Base-by-base conservation (phyloP, 2,888 invertebrate genomes). In the Callyntrura sp. region DNA sequence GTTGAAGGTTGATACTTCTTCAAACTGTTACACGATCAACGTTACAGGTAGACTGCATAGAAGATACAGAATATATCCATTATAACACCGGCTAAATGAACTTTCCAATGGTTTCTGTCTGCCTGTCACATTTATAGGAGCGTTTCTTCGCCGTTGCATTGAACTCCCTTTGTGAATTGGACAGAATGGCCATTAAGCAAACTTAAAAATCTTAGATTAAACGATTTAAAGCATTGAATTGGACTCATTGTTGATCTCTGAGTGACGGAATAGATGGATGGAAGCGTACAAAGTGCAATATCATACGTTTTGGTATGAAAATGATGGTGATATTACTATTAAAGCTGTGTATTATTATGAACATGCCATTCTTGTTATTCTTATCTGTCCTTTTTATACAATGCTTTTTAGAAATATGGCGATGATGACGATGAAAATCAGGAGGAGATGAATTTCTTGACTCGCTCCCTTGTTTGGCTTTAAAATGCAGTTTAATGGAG, bases 181-280 rank as follows among this genome's bases (percentile, higher is more conserved):
- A 88, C 88, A 84, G 88, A 88, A 60, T 88, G 88, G 88, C 84
- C 88, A 88, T 88, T 88, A 88, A 84, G 78, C 88, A 88, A 88
- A 88, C 84, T 84, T 68, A 35, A 81, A 88, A 88, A 70, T 73
- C 82, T 45, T 88, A 88, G 88, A 88, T 88, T 70, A 82, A 57
- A 88, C 82, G 88, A 88, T 88, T 88, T 88, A 82, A 73, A 57
- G 82, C 82, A 81, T n/a, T 88, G 88, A 82, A 88, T 88, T 82
- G 88, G 70, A 55, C 35, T 82, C 82, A 82, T 88, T 88, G 88
- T 88, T 81, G 81, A 62, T 45, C 12, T 57, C 57, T 76, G 65
- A 68, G 43, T 73, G 45, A 81, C 25, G 23, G 78, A 25, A 55
- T 73, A 14, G 48, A 73, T 78, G 48, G 73, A 48, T 76, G 28